Evolutionary conservation across 2,888 invertebrate species (phyloP), one percentile per base, ranked within the genome.

Genomic region (Hipparchia semele): DNA sequence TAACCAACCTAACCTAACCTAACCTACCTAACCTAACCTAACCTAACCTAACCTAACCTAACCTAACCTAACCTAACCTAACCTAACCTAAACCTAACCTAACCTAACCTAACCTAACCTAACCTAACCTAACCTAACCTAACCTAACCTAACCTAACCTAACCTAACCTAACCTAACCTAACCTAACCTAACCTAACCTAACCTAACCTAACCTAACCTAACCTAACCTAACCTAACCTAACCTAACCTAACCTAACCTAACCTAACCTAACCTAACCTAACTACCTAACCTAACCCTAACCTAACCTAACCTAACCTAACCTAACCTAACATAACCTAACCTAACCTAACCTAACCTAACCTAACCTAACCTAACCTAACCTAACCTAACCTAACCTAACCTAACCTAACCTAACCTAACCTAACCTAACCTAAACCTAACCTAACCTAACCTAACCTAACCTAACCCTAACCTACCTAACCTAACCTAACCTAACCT

Each of bases 281-380:
- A 79, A 79, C 78, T 77, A 78, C 77, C 79, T 69, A 76, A 77
- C 79, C 79, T 72, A 79, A 78, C n/a, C 78, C 77, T 70, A 76
- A 79, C 75, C 80, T 77, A 77, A 78, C 79, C 78, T 78, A 79
- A 80, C 80, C 80, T 78, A 77, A 79, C 79, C 76, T 72, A 76
- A 77, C 72, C 77, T 71, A 78, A 78, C 78, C 77, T n/a, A n/a
- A n/a, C n/a, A n/a, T n/a, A n/a, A n/a, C n/a, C n/a, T n/a, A n/a
- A n/a, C n/a, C n/a, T n/a, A 79, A 79, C 79, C 78, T 74, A 79
- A 79, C 79, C 76, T 75, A 79, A 77, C 77, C 78, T 68, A 80
- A 78, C 78, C 78, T 73, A 78, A 78, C 78, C 77, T 73, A 77
- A 77, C 77, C 77, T 73, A 77, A 77, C 77, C 77, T 76, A 77